Evolutionary conservation across 2,797 vertebrate genomes (phyloP), one percentile per base, ranked within the genome.

Genomic region (Glossophaga mutica): DNA sequence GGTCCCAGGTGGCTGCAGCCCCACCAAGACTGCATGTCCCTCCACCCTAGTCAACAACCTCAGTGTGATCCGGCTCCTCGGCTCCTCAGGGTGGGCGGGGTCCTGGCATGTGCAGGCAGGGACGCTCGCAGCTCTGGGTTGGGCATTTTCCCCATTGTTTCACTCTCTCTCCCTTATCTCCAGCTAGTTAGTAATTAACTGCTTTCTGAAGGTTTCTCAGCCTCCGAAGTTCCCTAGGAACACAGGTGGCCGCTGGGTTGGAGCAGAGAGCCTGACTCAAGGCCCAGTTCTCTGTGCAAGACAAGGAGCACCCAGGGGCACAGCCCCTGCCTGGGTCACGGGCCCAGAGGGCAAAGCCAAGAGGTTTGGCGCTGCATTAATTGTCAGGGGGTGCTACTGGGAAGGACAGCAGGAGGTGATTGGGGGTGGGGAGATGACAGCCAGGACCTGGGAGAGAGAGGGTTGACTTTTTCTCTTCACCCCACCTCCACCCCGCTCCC

Each of bases 121-220:
- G 97, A 96, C 76, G 85, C 67, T 14, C 78, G 87, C 34, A 79
- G 73, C 96, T 83, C 89, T 73, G 96, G 96, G 96, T 70, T 95
- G 97, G 95, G 97, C 96, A 91, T 77, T 90, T 93, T 93, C 93
- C 91, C 95, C 95, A 96, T 96, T 97, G 97, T 97, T 97, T 90
- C 89, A 12, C 93, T 95, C 96, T 94, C 42, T 85, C 84, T 91
- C 57, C 70, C 97, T 97, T 97, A 97, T 98, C 97, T 97, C 87
- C 65, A 90, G 73, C 73, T 96, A 77, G 97, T 97, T 98, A 97
- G 97, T 96, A 95, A 98, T 98, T 97, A 97, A 98, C 97, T 68
- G 87, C 94, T 84, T 84, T 96, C 79, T 97, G 96, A 81, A 97
- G 74, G 87, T 96, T 97, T 97, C 97, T 87, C 97, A 97, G 96